Conservation (phyloP, 2,888 invertebrate species). For the Platycheirus rosarum region DNA sequence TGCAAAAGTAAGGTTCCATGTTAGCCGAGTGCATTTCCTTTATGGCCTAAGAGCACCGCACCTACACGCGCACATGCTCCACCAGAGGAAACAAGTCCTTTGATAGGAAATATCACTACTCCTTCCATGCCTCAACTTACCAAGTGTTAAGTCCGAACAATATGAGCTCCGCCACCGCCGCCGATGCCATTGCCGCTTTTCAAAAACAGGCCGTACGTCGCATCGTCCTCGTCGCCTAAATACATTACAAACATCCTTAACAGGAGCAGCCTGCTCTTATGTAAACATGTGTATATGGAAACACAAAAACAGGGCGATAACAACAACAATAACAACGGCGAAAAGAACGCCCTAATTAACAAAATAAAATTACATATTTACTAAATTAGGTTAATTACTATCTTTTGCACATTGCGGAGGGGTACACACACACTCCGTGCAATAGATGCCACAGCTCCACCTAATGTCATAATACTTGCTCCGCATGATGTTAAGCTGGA, state of each 20-base stretch:
- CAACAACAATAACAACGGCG: constrained; percentile 33
- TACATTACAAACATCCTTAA: constrained; percentile 58
- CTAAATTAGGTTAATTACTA: constrained; percentile 73
- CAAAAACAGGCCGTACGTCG: constrained; percentile 27
- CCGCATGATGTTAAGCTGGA: constrained; percentile 70
- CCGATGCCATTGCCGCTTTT: too few species aligned
- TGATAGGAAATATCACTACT: constrained; percentile 3
- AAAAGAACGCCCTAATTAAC: constrained; percentile 69
- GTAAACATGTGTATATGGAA: background rate
- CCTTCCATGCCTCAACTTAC: constrained; percentile 15
- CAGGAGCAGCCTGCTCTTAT: constrained; percentile 36
- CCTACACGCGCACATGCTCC: background rate
- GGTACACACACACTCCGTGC: constrained; percentile 4
- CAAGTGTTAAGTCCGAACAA: constrained; percentile 52
- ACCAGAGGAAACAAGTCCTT: constrained; percentile 36
- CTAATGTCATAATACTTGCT: constrained; percentile 72
- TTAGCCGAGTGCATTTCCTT: constrained; percentile 43
- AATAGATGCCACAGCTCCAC: constrained; percentile 22
- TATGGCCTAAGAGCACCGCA: constrained; percentile 28
- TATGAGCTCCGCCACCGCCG: too few species aligned
- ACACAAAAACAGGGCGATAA: constrained; percentile 42
- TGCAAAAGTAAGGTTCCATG: constrained; percentile 57
- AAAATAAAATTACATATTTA: constrained; percentile 69
- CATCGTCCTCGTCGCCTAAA: constrained; percentile 21
- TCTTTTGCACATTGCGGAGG: constrained; percentile 53